Conservation (phyloP, 2,888 invertebrate genomes). For the Melanargia galathea region DNA sequence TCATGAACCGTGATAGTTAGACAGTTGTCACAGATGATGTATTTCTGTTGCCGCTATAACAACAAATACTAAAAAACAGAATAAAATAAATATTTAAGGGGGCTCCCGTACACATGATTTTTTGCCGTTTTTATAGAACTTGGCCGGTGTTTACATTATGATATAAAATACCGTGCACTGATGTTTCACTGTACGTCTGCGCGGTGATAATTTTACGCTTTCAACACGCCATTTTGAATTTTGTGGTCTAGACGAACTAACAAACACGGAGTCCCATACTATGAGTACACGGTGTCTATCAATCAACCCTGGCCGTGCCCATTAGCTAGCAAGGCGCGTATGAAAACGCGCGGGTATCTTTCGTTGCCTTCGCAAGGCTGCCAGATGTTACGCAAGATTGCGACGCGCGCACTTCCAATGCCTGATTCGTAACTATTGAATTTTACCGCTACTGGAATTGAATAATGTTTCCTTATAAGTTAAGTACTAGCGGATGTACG, state of each 20-base stretch:
- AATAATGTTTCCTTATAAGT: slow-evolving; percentile 25
- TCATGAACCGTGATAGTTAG: too few relatives aligned
- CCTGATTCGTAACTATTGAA: slow-evolving; percentile 27
- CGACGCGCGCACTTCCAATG: slow-evolving; percentile 24
- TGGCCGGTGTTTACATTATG: too few relatives aligned
- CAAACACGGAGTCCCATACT: not conserved
- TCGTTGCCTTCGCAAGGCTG: slow-evolving; percentile 70
- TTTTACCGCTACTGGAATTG: slow-evolving; percentile 26
- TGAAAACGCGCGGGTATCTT: slow-evolving; percentile 61
- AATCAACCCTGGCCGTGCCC: slow-evolving; percentile 29
- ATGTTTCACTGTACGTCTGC: too few relatives aligned
- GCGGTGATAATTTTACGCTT: too few relatives aligned
- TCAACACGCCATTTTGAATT: not conserved
- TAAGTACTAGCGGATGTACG: slow-evolving; percentile 3
- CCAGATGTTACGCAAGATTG: slow-evolving; percentile 58
- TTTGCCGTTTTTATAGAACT: too few relatives aligned
- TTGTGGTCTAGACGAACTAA: not conserved
- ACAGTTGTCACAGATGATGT: too few relatives aligned
- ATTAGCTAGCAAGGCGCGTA: slow-evolving; percentile 39
- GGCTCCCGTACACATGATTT: too few relatives aligned
- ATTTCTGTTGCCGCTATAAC: too few relatives aligned
- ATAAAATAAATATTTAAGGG: too few relatives aligned
- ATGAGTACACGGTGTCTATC: not conserved
- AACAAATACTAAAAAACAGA: too few relatives aligned
- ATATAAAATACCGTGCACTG: too few relatives aligned